phyloP scores from a whole-genome alignment of 2,113 vertebrate genomes.

The Indicator indicator region DNA sequence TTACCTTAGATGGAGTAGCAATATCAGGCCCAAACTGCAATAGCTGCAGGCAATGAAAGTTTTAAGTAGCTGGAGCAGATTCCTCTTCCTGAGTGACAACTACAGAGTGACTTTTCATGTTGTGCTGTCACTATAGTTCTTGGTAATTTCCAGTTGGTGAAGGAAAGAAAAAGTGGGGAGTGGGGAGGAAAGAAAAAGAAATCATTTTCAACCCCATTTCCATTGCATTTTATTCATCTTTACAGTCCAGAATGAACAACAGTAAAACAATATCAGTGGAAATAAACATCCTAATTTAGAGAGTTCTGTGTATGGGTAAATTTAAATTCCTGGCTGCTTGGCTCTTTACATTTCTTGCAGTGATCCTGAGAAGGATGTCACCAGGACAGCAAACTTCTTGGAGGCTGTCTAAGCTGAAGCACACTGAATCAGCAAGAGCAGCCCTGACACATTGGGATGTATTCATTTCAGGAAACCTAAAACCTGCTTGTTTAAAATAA shows the following conservation, averaged over 20 bases:
- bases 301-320: not conserved
- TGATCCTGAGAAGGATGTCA: not conserved
- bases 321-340: not conserved
- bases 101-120: not conserved
- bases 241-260: not conserved
- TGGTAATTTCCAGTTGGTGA: not conserved
- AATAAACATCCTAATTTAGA: not conserved
- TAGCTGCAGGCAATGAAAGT: not conserved
- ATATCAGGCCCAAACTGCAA: not conserved
- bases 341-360: not conserved
- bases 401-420: not conserved
- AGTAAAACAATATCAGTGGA: not conserved
- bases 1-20: not conserved
- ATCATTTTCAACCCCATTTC: not conserved
- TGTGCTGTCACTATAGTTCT: not conserved
- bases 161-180: too few species aligned
- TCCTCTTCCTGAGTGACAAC: not conserved
- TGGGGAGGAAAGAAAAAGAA: not conserved
- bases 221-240: not conserved
- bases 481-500: slow-evolving; percentile 10
- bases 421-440: slow-evolving; percentile 46
- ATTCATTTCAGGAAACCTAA: not conserved
- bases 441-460: not conserved
- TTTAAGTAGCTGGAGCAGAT: not conserved
- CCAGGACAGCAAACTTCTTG: not conserved